Evolutionary conservation across 2,113 vertebrate species (phyloP), one percentile per base, ranked within the genome.

Genomic region (Uria lomvia): DNA sequence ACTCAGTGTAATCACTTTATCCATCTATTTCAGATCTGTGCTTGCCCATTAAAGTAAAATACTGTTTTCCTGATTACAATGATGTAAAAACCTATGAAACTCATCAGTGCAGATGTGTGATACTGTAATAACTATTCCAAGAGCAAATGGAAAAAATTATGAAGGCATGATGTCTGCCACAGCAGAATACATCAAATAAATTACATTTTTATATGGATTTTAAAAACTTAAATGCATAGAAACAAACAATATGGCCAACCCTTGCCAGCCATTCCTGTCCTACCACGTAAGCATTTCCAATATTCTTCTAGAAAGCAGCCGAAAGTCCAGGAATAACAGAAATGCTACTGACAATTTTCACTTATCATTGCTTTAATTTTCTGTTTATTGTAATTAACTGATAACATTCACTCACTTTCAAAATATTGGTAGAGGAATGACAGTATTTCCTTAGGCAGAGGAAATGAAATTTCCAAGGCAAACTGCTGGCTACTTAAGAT

Each of bases 391-490:
- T 65, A 97, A 96, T 96, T 96, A 97, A 95, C 42, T 29, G 94
- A 97, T 96, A 96, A 96, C 62, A 95, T 96, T 95, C 67, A 86
- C 29, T 95, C 40, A 70, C 55, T 93, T 97, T 89, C 66, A 96
- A 96, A 96, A 76, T 59, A 68, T 11, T 93, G 53, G 45, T 83
- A 63, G 65, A 78, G 47, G 9, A 92, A 95, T 80, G 65, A 76
- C 77, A 97, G 8, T 34, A 67, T 86, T 96, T 97, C 71, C 86
- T 50, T 29, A 82, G 63, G 92, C 75, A 91, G 42, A 93, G 92
- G 73, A 97, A 98, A 98, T 94, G 71, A 40, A 88, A 81, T 96
- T 98, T 96, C 43, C 52, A 94, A 96, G 73, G 94, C 56, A 88
- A 90, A 89, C 66, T 93, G 65, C 94, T 97, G 96, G 71, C 81